These are phyloP conservation scores for Hassar affinis DNA, from an alignment of 2,113 vertebrate genomes.

Conservation along the genomic window DNA sequence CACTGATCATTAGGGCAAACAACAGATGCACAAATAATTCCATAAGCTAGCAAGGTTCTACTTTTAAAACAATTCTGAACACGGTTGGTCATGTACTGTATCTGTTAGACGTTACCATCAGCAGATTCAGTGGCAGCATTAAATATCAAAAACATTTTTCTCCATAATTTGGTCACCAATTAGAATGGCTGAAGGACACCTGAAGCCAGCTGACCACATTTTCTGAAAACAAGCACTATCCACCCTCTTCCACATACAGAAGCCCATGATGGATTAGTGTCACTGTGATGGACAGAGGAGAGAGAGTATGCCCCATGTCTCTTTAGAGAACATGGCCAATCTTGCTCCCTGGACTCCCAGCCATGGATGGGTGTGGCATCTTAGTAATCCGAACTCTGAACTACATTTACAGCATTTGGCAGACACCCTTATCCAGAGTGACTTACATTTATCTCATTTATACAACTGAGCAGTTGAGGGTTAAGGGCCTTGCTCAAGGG, in stretches of 20 bases:
- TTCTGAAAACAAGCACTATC: background rate
- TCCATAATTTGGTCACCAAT: background rate
- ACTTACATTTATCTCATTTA: too few relatives aligned
- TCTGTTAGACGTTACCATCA: background rate
- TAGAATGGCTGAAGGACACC: background rate
- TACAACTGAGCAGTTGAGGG: too few relatives aligned
- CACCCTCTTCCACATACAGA: background rate
- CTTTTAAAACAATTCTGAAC: background rate
- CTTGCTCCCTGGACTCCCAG: background rate
- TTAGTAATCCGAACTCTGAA: background rate
- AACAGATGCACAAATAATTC: background rate
- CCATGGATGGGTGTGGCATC: background rate
- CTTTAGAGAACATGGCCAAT: background rate
- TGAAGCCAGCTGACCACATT: background rate
- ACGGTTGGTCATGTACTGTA: background rate
- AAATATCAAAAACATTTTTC: too few relatives aligned
- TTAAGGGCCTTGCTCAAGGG: too few relatives aligned
- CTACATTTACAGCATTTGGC: too few relatives aligned
- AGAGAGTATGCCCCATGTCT: background rate
- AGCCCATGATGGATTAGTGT: background rate
- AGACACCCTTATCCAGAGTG: too few relatives aligned
- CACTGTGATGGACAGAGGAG: background rate
- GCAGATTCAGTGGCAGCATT: background rate
- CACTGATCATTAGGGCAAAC: background rate
- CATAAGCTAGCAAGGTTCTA: background rate